Conservation (phyloP, 1,140 invertebrate genomes). For the Bombus soroeensis region DNA sequence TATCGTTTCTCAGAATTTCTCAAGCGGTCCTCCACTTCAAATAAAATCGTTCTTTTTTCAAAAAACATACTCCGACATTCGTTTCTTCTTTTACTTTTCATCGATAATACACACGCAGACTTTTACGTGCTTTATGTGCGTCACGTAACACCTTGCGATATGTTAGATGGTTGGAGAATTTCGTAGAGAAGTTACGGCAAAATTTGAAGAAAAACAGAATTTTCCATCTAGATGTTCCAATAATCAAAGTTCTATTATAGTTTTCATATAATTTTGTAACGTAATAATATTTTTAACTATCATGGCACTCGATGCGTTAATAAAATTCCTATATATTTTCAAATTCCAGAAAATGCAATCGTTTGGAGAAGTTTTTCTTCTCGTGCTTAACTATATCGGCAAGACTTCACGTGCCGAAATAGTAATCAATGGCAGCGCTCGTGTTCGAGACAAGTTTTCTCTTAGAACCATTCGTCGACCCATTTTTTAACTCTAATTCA, state of each 20-base stretch:
- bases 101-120: background rate
- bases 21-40: background rate
- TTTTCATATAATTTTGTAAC: background rate
- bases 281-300: background rate
- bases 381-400: too few relatives aligned
- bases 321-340: background rate
- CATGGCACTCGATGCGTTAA: background rate
- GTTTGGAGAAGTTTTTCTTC: background rate
- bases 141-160: too few relatives aligned
- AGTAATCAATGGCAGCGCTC: background rate
- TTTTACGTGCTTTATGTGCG: too few relatives aligned
- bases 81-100: background rate
- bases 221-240: too few relatives aligned
- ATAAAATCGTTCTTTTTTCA: background rate
- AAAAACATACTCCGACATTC: too few relatives aligned
- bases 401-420: background rate
- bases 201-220: too few relatives aligned
- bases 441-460: constrained; percentile 2
- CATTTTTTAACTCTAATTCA: constrained; percentile 8
- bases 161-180: too few relatives aligned
- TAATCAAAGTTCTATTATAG: too few relatives aligned
- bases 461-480: background rate
- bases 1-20: constrained; percentile 5
- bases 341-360: background rate
- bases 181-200: too few relatives aligned